These are phyloP conservation scores for Caligus rogercresseyi DNA, from an alignment of 1,140 invertebrate species.

Conservation along the genomic window DNA sequence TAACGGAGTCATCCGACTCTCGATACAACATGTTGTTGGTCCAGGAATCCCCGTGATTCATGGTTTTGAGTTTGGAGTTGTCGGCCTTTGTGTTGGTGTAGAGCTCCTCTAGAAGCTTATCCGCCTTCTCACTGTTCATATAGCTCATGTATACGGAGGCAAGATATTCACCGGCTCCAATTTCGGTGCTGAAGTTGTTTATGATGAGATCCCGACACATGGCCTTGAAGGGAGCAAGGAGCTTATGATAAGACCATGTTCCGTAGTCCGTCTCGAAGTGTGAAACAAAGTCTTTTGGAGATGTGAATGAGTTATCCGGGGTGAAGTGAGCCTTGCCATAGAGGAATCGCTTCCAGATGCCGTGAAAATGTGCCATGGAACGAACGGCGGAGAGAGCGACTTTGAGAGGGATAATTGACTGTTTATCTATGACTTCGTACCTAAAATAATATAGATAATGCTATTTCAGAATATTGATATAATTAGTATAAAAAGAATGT, in stretches of 20 bases:
- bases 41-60: not conserved
- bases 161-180: not conserved
- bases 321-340: not conserved
- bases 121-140: not conserved
- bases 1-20: not conserved
- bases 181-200: not conserved
- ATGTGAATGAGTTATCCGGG: not conserved
- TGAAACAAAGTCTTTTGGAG: not conserved
- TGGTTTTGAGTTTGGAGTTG: not conserved
- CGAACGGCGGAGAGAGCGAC: not conserved
- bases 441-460: not conserved
- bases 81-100: not conserved
- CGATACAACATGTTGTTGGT: not conserved
- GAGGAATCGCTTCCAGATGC: not conserved
- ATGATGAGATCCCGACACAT: not conserved
- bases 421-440: not conserved
- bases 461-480: not conserved
- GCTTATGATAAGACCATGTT: not conserved
- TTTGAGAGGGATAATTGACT: not conserved
- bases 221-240: not conserved
- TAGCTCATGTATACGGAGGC: not conserved
- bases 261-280: not conserved
- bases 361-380: not conserved
- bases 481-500: not conserved
- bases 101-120: not conserved